A percentile compares a stretch with the other conserved stretches of the same genome.
phyloP scores from a whole-genome alignment of 2,888 invertebrate genomes.

The Pammene aurita region DNA sequence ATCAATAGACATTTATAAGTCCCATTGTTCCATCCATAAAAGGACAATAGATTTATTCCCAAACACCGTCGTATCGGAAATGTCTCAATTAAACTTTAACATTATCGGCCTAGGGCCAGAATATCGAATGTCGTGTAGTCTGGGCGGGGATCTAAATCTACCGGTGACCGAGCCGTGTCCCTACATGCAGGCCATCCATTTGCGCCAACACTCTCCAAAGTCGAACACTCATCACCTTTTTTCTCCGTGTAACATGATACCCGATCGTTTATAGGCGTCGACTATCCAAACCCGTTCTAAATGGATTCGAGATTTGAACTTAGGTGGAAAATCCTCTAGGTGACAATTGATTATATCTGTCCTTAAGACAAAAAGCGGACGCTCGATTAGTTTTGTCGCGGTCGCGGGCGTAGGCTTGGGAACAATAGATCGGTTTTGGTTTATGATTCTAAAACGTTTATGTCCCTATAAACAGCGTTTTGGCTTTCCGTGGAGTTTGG shows the following conservation, averaged over 20 bases:
- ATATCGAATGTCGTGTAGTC: constrained; percentile 56
- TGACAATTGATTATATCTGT: constrained; percentile 80
- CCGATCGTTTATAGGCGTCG: constrained; percentile 74
- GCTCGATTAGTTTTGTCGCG: constrained; percentile 76
- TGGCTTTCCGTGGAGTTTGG: constrained; percentile 72
- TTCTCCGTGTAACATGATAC: constrained; percentile 78
- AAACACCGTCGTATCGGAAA: constrained; percentile 22
- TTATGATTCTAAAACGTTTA: constrained; percentile 83
- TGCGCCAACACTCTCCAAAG: constrained; percentile 67
- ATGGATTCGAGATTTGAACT: constrained; percentile 70
- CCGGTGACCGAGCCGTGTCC: constrained; percentile 56
- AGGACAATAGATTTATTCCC: constrained; percentile 15
- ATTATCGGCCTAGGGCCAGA: constrained; percentile 56
- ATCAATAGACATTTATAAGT: background rate
- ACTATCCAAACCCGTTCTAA: constrained; percentile 75
- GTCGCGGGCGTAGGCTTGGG: constrained; percentile 73
- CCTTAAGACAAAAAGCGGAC: constrained; percentile 76
- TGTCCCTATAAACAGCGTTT: constrained; percentile 78
- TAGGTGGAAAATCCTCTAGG: constrained; percentile 75
- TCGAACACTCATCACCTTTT: constrained; percentile 79
- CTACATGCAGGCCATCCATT: constrained; percentile 64
- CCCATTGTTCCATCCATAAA: background rate
- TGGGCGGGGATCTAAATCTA: constrained; percentile 61
- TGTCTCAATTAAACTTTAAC: constrained; percentile 52
- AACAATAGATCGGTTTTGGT: constrained; percentile 80